These are phyloP conservation scores for Odontamblyopus rebecca DNA, from an alignment of 2,797 vertebrate genomes.

Conservation along the genomic window DNA sequence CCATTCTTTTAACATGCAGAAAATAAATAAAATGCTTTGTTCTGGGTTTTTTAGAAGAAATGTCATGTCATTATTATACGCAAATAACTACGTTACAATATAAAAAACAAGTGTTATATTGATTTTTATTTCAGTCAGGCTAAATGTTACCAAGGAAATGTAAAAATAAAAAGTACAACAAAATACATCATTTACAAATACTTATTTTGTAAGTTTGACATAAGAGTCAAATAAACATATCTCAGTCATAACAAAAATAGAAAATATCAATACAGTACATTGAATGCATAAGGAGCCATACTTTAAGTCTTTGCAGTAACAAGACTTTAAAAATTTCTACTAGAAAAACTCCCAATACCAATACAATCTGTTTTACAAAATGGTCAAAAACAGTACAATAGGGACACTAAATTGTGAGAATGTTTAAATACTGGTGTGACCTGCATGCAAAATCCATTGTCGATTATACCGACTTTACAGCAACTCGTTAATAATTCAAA, in stretches of 20 bases:
- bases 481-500: slow-evolving; percentile 12
- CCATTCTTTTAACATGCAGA: too few species aligned
- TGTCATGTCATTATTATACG: background rate
- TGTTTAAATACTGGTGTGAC: slow-evolving; percentile 66
- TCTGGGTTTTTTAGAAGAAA: slow-evolving; percentile 37
- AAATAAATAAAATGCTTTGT: slow-evolving; percentile 67
- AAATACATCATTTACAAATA: slow-evolving; percentile 78
- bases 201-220: slow-evolving; percentile 72
- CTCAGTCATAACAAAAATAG: slow-evolving; percentile 78
- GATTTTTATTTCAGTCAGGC: slow-evolving; percentile 72
- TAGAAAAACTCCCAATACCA: slow-evolving; percentile 78
- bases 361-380: slow-evolving; percentile 74
- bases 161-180: slow-evolving; percentile 78
- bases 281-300: slow-evolving; percentile 75
- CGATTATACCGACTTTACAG: slow-evolving; percentile 28
- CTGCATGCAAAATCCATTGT: slow-evolving; percentile 73
- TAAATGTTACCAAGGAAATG: slow-evolving; percentile 77
- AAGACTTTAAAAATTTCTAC: slow-evolving; percentile 80
- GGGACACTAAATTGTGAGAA: slow-evolving; percentile 43
- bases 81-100: background rate
- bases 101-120: slow-evolving; percentile 21
- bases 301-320: slow-evolving; percentile 68
- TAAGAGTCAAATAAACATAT: slow-evolving; percentile 69
- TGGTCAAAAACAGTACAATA: slow-evolving; percentile 47
- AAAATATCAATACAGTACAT: slow-evolving; percentile 79